Evolutionary conservation across 1,140 invertebrate species (phyloP), one percentile per base, ranked within the genome.

Genomic region (Panulirus ornatus): DNA sequence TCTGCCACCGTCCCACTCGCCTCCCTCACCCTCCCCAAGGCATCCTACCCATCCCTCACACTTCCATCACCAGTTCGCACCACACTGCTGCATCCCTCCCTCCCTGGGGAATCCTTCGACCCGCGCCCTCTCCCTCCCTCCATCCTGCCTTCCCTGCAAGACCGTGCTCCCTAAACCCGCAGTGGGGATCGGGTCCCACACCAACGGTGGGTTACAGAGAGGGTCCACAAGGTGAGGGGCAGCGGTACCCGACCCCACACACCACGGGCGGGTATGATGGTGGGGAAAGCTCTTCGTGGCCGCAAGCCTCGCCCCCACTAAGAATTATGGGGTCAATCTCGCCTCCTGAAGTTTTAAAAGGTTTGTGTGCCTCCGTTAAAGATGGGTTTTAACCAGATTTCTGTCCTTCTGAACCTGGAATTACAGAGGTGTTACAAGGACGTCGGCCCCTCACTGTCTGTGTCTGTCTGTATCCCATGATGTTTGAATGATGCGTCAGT

Each of bases 301-400:
- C 71, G 1, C 30, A 3, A 22, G 19, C 27, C 47, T 36, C 30
- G n/a, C 30, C 78, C 14, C 58, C 78, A 27, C 44, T 30, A 16
- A 30, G 70, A 85, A 51, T 75, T 85, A 85, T 47, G 66, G n/a
- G 83, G 42, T 75, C 83, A 73, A 75, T 85, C 83, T 85, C 42
- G 36, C 70, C 63, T 19, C 38, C 5, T 73, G 44, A 85, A 85
- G 27, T 85, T 85, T 85, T 85, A 85, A 85, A 85, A 85, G 83
- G 83, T 75, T 84, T 73, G 66, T 44, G 40, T 85, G 70, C 75
- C 70, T 73, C 14, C 66, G 14, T 11, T 75, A 40, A 85, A 70
- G 83, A 85, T 75, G 44, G 63, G 27, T 71, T 71, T 66, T 47
- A 30, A 40, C n/a, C 34, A 30, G 63, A 51, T 66, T 66, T 83